Conservation (phyloP, 2,888 invertebrate species). For the Capitulum mitella region DNA sequence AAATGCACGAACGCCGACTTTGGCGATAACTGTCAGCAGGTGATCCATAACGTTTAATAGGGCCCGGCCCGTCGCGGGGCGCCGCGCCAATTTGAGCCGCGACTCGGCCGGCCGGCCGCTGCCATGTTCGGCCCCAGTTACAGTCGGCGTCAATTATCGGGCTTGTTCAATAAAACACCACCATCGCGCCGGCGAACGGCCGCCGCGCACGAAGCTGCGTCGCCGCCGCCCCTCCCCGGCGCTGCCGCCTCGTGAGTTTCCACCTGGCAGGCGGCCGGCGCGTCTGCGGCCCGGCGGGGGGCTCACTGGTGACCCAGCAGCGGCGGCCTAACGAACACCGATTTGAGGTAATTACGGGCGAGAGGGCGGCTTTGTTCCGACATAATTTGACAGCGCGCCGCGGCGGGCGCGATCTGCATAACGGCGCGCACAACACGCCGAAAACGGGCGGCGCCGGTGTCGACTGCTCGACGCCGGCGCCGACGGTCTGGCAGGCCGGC, state of each 20-base stretch:
- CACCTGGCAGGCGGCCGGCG: not conserved
- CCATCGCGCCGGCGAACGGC: not conserved
- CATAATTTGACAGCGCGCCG: not conserved
- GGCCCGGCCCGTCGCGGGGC: not conserved
- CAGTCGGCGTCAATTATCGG: not conserved
- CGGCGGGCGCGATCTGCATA: not conserved
- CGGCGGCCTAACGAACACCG: not conserved
- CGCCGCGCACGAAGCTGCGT: not conserved
- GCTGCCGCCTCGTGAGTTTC: not conserved
- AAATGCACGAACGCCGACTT: not conserved
- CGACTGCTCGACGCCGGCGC: not conserved
- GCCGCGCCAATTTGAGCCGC: not conserved
- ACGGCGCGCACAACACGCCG: not conserved
- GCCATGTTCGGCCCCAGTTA: not conserved
- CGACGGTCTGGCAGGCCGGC: not conserved
- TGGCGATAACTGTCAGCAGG: not conserved
- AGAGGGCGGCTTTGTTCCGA: not conserved
- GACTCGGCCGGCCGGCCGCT: not conserved
- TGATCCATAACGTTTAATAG: conserved; percentile 13
- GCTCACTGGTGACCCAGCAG: not conserved
- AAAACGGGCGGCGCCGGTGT: not conserved
- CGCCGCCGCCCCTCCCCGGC: not conserved
- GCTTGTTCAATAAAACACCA: conserved; percentile 21
- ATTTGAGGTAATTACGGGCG: not conserved
- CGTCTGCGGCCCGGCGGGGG: not conserved